Evolutionary conservation across 2,113 vertebrate species (phyloP).

Genomic region (Pterocles orientalis): DNA sequence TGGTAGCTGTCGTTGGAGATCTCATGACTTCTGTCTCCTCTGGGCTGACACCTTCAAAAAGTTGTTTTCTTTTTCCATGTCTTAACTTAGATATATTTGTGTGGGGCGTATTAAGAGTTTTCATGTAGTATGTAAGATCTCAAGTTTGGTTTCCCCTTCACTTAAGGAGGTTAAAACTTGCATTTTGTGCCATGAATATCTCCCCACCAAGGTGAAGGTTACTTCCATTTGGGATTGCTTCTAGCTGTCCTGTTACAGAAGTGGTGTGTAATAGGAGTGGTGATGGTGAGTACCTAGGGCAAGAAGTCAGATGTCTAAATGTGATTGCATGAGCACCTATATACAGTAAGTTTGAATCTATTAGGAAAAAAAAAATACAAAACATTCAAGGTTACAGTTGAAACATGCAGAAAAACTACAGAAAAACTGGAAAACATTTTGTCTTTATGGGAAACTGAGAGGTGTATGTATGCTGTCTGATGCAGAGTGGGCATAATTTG

Average conservation of each 20-base stretch:
- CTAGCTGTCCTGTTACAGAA: background rate
- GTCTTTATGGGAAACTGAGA: background rate
- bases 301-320: background rate
- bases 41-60: background rate
- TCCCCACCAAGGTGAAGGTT: background rate
- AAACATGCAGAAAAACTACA: background rate
- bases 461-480: background rate
- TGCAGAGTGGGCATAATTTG: background rate
- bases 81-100: background rate
- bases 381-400: background rate
- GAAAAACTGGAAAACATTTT: background rate
- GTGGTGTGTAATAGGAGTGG: background rate
- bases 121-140: background rate
- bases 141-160: background rate
- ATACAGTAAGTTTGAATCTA: background rate
- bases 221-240: background rate
- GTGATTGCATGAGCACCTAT: background rate
- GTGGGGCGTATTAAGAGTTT: background rate
- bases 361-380: background rate
- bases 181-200: background rate
- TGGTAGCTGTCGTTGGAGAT: rapidly evolving
- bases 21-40: background rate
- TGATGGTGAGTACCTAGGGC: background rate
- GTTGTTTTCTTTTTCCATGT: background rate
- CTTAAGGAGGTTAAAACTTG: background rate